A percentile compares a stretch with the other conserved stretches of the same genome.
phyloP scores from a whole-genome alignment of 2,797 vertebrate species.

The Scyliorhinus canicula region DNA sequence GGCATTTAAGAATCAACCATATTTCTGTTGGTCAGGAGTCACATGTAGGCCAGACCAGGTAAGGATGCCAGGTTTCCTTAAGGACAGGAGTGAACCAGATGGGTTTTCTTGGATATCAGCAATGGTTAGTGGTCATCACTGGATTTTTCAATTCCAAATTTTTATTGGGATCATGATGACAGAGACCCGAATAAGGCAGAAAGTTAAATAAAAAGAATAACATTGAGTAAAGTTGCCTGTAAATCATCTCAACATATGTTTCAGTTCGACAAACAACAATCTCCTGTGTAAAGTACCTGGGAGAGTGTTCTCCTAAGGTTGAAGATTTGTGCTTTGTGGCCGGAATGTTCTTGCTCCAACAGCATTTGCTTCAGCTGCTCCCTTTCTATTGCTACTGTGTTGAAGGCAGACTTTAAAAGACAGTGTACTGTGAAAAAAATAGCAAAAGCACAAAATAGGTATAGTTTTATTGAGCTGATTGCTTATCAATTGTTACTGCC shows the following conservation, averaged over 20 bases:
- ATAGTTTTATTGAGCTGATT: not conserved
- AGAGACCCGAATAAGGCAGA: not conserved
- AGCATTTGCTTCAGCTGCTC: slow-evolving; percentile 95
- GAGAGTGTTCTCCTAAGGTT: slow-evolving; percentile 90
- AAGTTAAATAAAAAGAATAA: not conserved
- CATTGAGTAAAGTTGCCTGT: not conserved
- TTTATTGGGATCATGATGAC: not conserved
- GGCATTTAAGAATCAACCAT: too few species aligned
- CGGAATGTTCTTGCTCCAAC: slow-evolving; percentile 81
- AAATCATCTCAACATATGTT: not conserved
- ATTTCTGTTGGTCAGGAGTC: too few species aligned
- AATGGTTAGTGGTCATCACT: too few species aligned
- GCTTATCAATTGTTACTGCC: not conserved
- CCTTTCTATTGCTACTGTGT: slow-evolving; percentile 97
- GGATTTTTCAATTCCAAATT: too few species aligned
- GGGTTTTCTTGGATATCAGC: too few species aligned
- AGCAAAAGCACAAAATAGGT: slow-evolving; percentile 39
- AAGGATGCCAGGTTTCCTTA: too few species aligned
- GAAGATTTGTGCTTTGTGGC: slow-evolving; percentile 77
- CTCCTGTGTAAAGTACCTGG: slow-evolving; percentile 66
- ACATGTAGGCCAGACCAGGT: too few species aligned
- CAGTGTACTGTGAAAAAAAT: slow-evolving; percentile 74
- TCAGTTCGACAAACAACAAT: not conserved
- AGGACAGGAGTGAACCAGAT: too few species aligned
- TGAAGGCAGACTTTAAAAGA: slow-evolving; percentile 95